Conservation (phyloP, 2,797 vertebrate genomes). For the Scarus forsteni region DNA sequence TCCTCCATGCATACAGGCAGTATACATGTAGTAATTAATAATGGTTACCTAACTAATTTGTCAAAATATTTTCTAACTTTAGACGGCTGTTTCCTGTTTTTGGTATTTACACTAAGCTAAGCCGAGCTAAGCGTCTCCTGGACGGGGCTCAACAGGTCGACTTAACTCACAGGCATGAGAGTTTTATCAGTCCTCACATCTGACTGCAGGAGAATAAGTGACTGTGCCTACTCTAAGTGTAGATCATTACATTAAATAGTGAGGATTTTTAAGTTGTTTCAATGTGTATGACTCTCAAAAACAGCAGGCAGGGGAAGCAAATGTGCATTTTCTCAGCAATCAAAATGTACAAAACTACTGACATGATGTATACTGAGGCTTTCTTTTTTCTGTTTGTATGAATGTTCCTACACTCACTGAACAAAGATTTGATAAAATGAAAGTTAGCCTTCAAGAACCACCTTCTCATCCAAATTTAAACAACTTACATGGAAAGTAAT, state of each 20-base stretch:
- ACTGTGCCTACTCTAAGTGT: not conserved
- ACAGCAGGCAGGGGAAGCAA: not conserved
- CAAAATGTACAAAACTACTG: not conserved
- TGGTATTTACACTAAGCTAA: not conserved
- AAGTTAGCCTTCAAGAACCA: not conserved
- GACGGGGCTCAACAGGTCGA: not conserved
- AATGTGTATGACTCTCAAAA: not conserved
- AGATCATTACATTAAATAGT: not conserved
- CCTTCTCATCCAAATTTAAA: not conserved
- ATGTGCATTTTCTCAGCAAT: too few species aligned
- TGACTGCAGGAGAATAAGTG: not conserved
- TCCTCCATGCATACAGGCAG: not conserved
- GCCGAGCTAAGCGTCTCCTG: not conserved
- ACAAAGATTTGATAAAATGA: not conserved
- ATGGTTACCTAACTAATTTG: not conserved
- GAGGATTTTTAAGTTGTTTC: not conserved
- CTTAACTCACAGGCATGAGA: not conserved
- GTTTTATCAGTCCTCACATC: not conserved
- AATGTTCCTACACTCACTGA: not conserved
- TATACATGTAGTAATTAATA: not conserved
- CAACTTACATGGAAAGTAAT: not conserved
- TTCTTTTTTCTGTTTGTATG: not conserved
- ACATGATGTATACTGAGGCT: not conserved
- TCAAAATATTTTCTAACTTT: not conserved
- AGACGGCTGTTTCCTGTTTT: not conserved